Percentiles rank a stretch among this genome's conserved stretches.
These are phyloP conservation scores for Threskiornis aethiopicus DNA, from an alignment of 2,797 vertebrate genomes.

Conservation along the genomic window DNA sequence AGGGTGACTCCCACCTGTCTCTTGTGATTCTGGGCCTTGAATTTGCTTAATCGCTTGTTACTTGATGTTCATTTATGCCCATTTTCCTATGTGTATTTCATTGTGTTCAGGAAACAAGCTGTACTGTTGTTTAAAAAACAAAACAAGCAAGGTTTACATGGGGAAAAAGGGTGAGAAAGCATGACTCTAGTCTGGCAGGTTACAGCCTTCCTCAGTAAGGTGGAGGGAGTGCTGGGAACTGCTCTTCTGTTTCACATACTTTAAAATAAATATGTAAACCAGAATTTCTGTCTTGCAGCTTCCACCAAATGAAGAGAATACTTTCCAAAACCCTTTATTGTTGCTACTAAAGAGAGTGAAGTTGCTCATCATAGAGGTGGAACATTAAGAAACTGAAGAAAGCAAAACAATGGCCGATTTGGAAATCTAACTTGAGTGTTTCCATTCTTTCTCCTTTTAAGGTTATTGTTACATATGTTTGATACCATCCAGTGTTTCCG, in stretches of 20 bases:
- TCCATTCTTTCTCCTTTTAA: not conserved
- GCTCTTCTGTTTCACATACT: not conserved
- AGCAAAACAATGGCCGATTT: not conserved
- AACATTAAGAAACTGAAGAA: not conserved
- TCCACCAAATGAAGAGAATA: not conserved
- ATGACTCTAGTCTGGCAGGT: not conserved
- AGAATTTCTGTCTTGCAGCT: not conserved
- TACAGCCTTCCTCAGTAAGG: not conserved
- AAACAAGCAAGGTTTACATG: not conserved
- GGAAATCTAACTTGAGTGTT: not conserved
- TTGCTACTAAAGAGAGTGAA: not conserved
- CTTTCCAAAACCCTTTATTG: not conserved
- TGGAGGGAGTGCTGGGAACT: not conserved
- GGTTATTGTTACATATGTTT: not conserved
- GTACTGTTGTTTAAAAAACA: not conserved
- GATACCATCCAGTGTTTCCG: not conserved
- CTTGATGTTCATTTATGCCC: not conserved
- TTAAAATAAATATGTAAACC: not conserved
- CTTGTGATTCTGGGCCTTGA: not conserved
- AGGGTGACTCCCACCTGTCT: not conserved
- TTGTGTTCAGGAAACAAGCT: not conserved
- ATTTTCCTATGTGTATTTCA: not conserved
- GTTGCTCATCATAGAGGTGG: not conserved
- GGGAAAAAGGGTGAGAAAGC: not conserved
- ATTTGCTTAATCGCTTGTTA: not conserved